Evolutionary conservation across 1,140 invertebrate genomes (phyloP), one percentile per base, ranked within the genome.

Genomic region (Tetranychus cinnabarinus): DNA sequence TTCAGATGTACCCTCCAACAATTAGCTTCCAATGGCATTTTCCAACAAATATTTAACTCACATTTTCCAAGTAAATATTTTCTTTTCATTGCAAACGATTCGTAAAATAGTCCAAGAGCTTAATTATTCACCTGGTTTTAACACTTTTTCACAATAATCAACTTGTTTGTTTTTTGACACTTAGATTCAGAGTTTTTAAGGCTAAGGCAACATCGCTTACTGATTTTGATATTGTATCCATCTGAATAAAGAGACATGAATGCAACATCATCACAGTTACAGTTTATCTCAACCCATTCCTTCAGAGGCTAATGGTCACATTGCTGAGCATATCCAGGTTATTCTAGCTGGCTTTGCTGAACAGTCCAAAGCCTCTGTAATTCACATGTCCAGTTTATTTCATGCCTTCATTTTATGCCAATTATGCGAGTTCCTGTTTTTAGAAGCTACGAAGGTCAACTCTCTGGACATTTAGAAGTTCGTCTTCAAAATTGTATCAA

Each of bases 341-440:
- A 84, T 88, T 35, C 81, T 98, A 73, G 83, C 88, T 23, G 91
- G 89, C 12, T 98, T 97, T 78, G 88, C 89, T 46, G 93, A 97
- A 72, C 89, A 95, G 69, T 85, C 85, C 5, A 95, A 92, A 75
- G 78, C 83, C 4, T 86, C 83, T 4, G 80, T 89, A 1, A 77
- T 87, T 39, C 89, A 97, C 69, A 95, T 97, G 89, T 91, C 87
- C 47, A 79, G 79, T 6, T 68, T 82, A 3, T 82, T 80, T 68
- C 79, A 82, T 72, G 78, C 80, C 5, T 82, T 82, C 69, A 78
- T 81, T 63, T 70, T 82, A 3, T 82, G 79, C 67, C 79, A 79
- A 81, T 74, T 98, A 55, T 99, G 95, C 95, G 23, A 23, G 23
- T 23, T 23, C 23, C 23, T 23, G 33, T 59, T 59, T 58, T 64